phyloP scores from a whole-genome alignment of 2,888 invertebrate genomes.

The Melinaea marsaeus region DNA sequence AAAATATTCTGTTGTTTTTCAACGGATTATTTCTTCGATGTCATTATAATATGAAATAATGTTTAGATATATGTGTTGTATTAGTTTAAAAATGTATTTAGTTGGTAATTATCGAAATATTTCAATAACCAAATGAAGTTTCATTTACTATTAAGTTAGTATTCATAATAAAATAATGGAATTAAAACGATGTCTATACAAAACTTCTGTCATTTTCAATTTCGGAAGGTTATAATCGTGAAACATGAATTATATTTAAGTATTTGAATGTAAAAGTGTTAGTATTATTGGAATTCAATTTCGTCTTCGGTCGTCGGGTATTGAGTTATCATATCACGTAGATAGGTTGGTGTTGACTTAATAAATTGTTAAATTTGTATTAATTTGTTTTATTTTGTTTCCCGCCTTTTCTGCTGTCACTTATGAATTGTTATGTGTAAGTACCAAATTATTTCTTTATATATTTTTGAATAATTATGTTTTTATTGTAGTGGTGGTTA shows the following conservation, averaged over 20 bases:
- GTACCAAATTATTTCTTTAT: neutral
- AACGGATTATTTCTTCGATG: conserved; percentile 9
- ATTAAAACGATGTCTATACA: neutral
- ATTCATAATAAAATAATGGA: neutral
- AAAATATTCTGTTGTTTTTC: conserved; percentile 16
- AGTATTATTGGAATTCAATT: conserved; percentile 13
- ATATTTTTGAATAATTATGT: neutral
- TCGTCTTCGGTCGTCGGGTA: conserved; percentile 28
- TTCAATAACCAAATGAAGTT: too few relatives aligned
- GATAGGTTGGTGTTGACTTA: conserved; percentile 71
- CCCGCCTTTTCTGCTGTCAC: neutral
- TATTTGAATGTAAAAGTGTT: conserved; percentile 16
- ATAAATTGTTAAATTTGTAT: conserved; percentile 72
- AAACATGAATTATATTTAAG: conserved; percentile 6
- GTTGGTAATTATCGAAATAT: too few relatives aligned
- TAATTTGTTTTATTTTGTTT: conserved; percentile 30
- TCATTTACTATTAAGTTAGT: neutral
- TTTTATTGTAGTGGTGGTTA: too few relatives aligned
- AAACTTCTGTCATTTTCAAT: neutral
- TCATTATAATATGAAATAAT: neutral
- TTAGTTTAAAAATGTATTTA: too few relatives aligned
- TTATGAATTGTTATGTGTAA: neutral
- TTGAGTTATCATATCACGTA: conserved; percentile 71
- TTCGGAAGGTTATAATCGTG: too few relatives aligned
- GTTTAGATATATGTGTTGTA: too few relatives aligned